These are phyloP conservation scores for Sebastolobus alascanus DNA, from an alignment of 2,797 vertebrate species.

Conservation along the genomic window DNA sequence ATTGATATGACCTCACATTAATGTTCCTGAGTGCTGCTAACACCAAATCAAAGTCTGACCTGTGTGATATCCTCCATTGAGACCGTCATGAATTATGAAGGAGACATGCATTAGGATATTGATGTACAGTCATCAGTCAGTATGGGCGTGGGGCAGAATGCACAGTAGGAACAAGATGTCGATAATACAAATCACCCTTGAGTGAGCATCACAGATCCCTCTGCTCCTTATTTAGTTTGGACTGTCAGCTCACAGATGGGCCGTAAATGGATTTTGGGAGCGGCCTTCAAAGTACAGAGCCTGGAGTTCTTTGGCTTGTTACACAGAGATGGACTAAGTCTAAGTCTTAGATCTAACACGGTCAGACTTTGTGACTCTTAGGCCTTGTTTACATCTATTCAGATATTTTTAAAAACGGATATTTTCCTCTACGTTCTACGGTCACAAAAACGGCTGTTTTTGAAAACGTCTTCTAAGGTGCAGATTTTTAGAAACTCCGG, in stretches of 20 bases:
- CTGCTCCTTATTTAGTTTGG: slow-evolving; percentile 24
- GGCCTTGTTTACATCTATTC: no score
- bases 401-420: no score
- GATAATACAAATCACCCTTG: slow-evolving; percentile 16
- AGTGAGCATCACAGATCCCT: slow-evolving; percentile 23
- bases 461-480: no score
- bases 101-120: slow-evolving; percentile 45
- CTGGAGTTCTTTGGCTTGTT: not conserved
- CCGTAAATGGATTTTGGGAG: slow-evolving; percentile 29
- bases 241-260: not conserved
- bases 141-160: not conserved
- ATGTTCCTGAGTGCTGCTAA: not conserved
- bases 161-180: slow-evolving; percentile 16
- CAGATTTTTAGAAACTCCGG: no score
- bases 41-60: not conserved
- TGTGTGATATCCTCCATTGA: not conserved
- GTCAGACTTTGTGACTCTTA: no score
- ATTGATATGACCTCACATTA: slow-evolving; percentile 26
- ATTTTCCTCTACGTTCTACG: no score
- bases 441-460: no score
- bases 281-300: not conserved
- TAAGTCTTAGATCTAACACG: not conserved
- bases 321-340: not conserved
- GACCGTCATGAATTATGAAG: slow-evolving; percentile 54
- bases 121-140: not conserved